These are phyloP conservation scores for Cephus sareptanus DNA, from an alignment of 2,888 invertebrate genomes.

Conservation along the genomic window DNA sequence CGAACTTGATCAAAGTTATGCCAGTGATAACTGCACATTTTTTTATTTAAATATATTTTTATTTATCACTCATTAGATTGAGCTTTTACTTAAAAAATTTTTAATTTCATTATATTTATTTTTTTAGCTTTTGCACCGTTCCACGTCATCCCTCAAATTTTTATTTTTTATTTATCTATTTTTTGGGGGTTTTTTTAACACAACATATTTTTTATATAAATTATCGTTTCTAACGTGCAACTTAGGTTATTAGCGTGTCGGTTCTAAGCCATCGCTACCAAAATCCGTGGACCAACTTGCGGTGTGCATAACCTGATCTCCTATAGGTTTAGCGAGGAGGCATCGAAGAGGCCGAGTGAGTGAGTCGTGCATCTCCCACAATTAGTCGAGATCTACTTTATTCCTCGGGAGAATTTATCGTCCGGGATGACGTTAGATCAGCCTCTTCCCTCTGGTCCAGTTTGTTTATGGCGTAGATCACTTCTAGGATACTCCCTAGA, in stretches of 20 bases:
- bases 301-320: constrained; percentile 50
- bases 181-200: not conserved
- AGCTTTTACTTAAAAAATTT: no score
- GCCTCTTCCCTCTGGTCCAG: constrained; percentile 23
- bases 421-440: constrained; percentile 57
- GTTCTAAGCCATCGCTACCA: constrained; percentile 42
- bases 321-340: constrained; percentile 39
- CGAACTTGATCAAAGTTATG: not conserved
- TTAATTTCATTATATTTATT: not conserved
- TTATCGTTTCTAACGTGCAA: not conserved
- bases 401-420: constrained; percentile 62
- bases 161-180: not conserved
- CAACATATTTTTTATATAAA: not conserved
- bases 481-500: not conserved
- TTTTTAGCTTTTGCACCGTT: not conserved
- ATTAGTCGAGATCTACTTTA: constrained; percentile 65
- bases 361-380: constrained; percentile 64
- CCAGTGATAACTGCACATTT: not conserved
- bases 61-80: no score
- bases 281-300: constrained; percentile 40
- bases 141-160: not conserved
- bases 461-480: constrained; percentile 54
- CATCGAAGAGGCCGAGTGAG: constrained; percentile 46
- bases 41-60: not conserved
- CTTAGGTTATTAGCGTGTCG: not conserved